Evolutionary conservation across 1,140 invertebrate species (phyloP).

Genomic region (Doryteuthis pealeii): DNA sequence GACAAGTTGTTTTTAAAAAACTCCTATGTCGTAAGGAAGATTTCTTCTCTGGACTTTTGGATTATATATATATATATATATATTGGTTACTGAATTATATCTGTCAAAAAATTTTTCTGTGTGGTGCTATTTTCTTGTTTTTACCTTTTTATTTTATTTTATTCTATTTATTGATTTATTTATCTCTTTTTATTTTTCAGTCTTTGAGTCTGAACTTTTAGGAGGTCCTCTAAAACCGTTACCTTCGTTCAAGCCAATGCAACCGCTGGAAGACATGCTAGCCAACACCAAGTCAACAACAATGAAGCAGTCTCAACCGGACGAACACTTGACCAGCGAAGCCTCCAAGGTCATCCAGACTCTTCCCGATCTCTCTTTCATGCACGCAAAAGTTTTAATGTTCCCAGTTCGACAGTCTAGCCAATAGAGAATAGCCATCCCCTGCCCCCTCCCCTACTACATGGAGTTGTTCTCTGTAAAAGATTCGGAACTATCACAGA

Average conservation of each 20-base stretch:
- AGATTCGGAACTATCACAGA: too few relatives aligned
- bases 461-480: too few relatives aligned
- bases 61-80: too few relatives aligned
- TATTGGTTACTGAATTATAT: too few relatives aligned
- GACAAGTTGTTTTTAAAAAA: too few relatives aligned
- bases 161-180: constrained; percentile 30
- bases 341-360: constrained; percentile 39
- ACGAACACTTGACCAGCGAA: constrained; percentile 38
- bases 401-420: constrained; percentile 44
- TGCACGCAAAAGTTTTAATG: constrained; percentile 56
- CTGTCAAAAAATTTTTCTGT: too few relatives aligned
- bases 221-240: constrained; percentile 21
- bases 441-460: too few relatives aligned
- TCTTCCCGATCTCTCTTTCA: constrained; percentile 52
- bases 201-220: constrained; percentile 47
- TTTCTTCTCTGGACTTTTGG: too few relatives aligned
- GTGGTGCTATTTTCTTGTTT: too few relatives aligned
- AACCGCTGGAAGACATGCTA: constrained; percentile 51
- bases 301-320: constrained; percentile 33
- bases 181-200: constrained; percentile 33
- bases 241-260: constrained; percentile 36
- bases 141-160: constrained; percentile 26
- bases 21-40: too few relatives aligned
- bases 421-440: not conserved
- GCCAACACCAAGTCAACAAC: constrained; percentile 44